Evolutionary conservation across 23 tunicate genomes (phyloP), one percentile per base, ranked within the genome.

Genomic region (Botrylloides violaceus): DNA sequence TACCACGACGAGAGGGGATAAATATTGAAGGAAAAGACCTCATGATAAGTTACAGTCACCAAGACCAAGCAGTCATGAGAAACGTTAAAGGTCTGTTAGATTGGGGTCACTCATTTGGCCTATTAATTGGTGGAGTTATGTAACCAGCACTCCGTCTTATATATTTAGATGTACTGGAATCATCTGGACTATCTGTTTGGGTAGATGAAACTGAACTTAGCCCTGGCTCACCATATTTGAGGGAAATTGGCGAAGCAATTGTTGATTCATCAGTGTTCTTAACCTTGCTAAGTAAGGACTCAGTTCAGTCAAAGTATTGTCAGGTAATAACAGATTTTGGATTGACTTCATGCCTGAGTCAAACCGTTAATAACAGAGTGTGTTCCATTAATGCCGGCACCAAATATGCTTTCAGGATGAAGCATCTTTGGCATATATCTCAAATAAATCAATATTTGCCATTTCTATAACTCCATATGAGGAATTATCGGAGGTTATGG

Each of bases 161-260:
- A 7, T 6, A 12, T 29, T 4, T 33, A 63, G 70, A 4, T 31
- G 64, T 75, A 18, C 59, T 83, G 2, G 34, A 60, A 38, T 20
- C 55, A n/a, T 66, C 81, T 29, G 94, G 77, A 56, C 34, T 86
- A 3, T 49, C 94, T 3, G 94, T 86, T 3, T 86, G 94, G 85
- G 94, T 86, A 2, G 94, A 86, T 66, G 85, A 86, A 61, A 75
- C 57, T 73, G 84, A 71, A 4, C 63, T 86, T 26, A 43, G 77
- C 38, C 83, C 94, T 26, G 94, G 94, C 9, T 47, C 94, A 9
- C 76, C 77, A n/a, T 86, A 53, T 66, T 49, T 86, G 57, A 60
- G 94, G 43, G 94, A 86, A 79, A 86, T 86, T 47, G 94, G 85
- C 3, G 94, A 79, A 79, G 94, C 94, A 3, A 86, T 86, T 32